These are phyloP conservation scores for Ptyas mucosa DNA, from an alignment of 2,113 vertebrate species.

Conservation along the genomic window DNA sequence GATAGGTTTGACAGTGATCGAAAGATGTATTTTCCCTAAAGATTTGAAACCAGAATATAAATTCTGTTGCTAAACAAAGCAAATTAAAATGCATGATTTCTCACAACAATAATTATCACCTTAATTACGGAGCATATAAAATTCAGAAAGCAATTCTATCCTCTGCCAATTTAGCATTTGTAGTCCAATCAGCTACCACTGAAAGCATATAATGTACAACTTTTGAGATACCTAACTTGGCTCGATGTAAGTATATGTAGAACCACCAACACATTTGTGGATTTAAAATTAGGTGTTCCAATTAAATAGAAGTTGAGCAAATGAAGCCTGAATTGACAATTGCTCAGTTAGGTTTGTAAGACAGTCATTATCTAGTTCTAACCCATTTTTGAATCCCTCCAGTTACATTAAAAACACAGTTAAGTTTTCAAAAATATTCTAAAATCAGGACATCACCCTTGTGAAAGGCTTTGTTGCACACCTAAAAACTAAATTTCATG, in stretches of 20 bases:
- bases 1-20: background rate
- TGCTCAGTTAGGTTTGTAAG: background rate
- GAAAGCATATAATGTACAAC: background rate
- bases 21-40: background rate
- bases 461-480: background rate
- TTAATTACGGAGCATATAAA: background rate
- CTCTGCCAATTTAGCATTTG: background rate
- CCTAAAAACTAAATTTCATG: background rate
- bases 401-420: background rate
- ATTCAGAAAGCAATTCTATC: background rate
- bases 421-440: background rate
- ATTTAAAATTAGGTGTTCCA: background rate
- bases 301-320: background rate
- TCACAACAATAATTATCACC: background rate
- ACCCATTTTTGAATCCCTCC: background rate
- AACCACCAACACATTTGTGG: background rate
- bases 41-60: background rate
- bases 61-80: background rate
- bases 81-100: background rate
- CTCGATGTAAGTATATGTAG: background rate
- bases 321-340: background rate
- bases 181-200: background rate
- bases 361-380: background rate
- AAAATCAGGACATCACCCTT: background rate
- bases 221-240: background rate